Percentiles rank a stretch among this genome's conserved stretches.
Conservation (phyloP, 1,140 invertebrate species). For the Armadillidium nasatum region DNA sequence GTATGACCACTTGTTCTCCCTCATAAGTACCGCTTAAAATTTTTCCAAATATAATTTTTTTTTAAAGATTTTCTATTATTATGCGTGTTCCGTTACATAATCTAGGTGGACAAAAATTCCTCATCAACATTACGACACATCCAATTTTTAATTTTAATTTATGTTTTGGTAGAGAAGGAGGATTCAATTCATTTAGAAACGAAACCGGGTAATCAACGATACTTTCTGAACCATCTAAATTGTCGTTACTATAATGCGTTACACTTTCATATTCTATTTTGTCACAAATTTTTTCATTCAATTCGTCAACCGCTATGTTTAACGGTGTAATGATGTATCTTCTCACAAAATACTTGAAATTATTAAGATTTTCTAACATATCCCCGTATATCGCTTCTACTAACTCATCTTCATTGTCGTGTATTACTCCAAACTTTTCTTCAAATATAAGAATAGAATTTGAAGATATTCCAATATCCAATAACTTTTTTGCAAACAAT, state of each 20-base stretch:
- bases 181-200: neutral
- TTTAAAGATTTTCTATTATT: neutral
- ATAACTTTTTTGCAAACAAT: neutral
- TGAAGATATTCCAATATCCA: neutral
- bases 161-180: neutral
- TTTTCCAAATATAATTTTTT: neutral
- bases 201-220: neutral
- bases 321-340: neutral
- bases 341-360: neutral
- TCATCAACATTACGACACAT: neutral
- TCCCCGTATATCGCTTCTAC: neutral
- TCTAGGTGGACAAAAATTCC: neutral
- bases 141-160: conserved; percentile 6
- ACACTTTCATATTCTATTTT: neutral
- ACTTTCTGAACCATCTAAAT: neutral
- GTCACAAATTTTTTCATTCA: neutral
- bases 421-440: neutral
- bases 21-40: neutral
- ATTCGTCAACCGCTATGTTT: neutral
- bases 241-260: neutral
- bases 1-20: neutral
- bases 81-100: conserved; percentile 3
- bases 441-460: neutral
- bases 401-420: neutral
- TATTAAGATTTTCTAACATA: neutral